phyloP scores from a whole-genome alignment of 2,888 invertebrate genomes.

The Cinara cedri region DNA sequence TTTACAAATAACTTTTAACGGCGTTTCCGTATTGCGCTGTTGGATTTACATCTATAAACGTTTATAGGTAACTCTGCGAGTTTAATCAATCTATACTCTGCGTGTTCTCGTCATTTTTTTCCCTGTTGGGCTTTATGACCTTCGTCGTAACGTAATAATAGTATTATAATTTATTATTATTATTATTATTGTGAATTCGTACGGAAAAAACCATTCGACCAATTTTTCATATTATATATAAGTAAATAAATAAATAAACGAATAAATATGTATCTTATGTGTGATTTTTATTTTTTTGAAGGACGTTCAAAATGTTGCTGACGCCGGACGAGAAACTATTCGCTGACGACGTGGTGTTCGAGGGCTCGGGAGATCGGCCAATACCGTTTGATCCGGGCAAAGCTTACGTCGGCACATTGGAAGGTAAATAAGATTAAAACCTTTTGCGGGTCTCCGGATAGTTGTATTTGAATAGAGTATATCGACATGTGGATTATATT shows the following conservation, averaged over 20 bases:
- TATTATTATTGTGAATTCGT: not conserved
- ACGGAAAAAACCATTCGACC: too few relatives aligned
- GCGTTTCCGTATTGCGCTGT: constrained; percentile 12
- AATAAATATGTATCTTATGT: too few relatives aligned
- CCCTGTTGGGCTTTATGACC: not conserved
- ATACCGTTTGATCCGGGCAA: constrained; percentile 75
- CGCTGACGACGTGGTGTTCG: constrained; percentile 77
- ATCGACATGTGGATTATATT: not conserved
- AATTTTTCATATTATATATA: too few relatives aligned
- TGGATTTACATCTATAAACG: constrained; percentile 24
- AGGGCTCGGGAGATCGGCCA: constrained; percentile 71
- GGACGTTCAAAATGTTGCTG: constrained; percentile 77
- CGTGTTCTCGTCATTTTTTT: not conserved
- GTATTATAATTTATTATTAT: not conserved
- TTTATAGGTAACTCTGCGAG: not conserved
- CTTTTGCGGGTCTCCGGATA: not conserved
- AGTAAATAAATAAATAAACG: not conserved
- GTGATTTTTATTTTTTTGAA: constrained; percentile 62
- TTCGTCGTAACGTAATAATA: too few relatives aligned
- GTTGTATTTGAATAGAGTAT: constrained; percentile 9
- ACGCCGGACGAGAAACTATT: constrained; percentile 77
- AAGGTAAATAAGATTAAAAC: constrained; percentile 68
- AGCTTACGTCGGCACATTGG: constrained; percentile 78
- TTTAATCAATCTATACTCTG: constrained; percentile 10
- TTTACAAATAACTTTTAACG: not conserved